Evolutionary conservation across 1,140 invertebrate species (phyloP), one percentile per base, ranked within the genome.

Genomic region (Procambarus virginalis): DNA sequence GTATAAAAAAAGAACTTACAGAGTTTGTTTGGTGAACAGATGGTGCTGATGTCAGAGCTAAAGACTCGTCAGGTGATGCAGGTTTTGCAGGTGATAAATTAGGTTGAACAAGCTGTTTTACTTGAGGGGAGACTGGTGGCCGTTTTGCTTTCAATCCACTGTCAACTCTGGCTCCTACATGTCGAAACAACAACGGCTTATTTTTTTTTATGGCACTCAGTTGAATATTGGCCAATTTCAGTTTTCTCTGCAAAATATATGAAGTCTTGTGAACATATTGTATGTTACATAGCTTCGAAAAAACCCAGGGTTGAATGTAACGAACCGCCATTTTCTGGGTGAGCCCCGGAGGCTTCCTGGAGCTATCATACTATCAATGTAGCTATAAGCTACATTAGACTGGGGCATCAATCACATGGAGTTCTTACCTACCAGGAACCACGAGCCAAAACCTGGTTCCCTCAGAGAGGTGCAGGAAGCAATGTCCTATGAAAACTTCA

Each of bases 221-320:
- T 48, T 90, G 89, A 81, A 90, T 79, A 55, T 80, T 90, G 0
- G 83, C 83, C 17, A 90, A 60, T 75, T 90, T 90, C 64, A 90
- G 17, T 77, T 85, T 90, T 81, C 86, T 90, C 89, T 90, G 89
- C 14, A 48, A 76, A 45, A 82, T 14, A 64, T 20, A 60, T 64
- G 4, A 17, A 64, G 4, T 64, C 51, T 55, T 34, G 34, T 34
- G 34, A 34, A 34, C 34, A 34, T 34, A 34, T 34, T 34, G 34
- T 34, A 34, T 34, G 34, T 34, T 34, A 34, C 0, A 34, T 34
- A 34, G 34, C 34, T 34, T 34, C 34, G 34, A 34, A 34, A 34
- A 34, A 34, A 34, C 0, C 34, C 34, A 34, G 34, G 0, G 34
- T 34, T 34, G 34, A 34, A 34, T 34, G 34, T 34, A 34, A 34